Evolutionary conservation across 1,140 invertebrate genomes (phyloP).

Genomic region (Drosophila littoralis): DNA sequence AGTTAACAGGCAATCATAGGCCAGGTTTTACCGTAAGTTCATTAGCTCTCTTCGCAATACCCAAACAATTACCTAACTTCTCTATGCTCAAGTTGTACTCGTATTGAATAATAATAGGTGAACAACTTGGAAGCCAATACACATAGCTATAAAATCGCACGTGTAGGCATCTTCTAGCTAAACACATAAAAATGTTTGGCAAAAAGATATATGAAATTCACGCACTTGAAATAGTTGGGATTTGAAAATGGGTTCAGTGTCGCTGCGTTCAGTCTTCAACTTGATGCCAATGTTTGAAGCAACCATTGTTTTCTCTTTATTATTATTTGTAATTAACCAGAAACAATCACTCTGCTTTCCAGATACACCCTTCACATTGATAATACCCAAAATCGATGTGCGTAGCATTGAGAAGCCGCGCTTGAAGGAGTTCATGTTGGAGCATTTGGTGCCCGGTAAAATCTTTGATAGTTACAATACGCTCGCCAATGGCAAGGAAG

Average conservation of each 20-base stretch:
- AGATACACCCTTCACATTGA: constrained; percentile 87
- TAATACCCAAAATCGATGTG: constrained; percentile 86
- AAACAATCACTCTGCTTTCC: constrained; percentile 56
- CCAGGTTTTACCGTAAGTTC: not conserved
- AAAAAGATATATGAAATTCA: too few species aligned
- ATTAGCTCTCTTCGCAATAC: too few species aligned
- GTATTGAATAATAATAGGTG: constrained; percentile 13
- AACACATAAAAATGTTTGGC: not conserved
- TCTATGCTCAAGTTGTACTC: not conserved
- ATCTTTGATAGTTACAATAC: constrained; percentile 85
- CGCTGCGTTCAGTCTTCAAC: not conserved
- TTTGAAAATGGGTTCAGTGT: not conserved
- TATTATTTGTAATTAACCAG: too few species aligned
- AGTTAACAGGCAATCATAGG: not conserved
- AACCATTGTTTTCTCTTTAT: not conserved
- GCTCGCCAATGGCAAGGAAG: constrained; percentile 78
- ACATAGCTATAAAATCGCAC: constrained; percentile 7
- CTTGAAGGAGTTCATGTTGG: constrained; percentile 86
- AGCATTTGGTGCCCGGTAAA: constrained; percentile 86
- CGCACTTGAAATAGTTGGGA: not conserved
- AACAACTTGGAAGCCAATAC: not conserved
- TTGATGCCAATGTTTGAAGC: too few species aligned
- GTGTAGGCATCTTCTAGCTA: constrained; percentile 1
- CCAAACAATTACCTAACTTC: not conserved
- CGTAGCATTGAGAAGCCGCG: constrained; percentile 85